Percentiles rank a stretch among this genome's conserved stretches.
These are phyloP conservation scores for Timandra comae DNA, from an alignment of 2,888 invertebrate genomes.

Conservation along the genomic window DNA sequence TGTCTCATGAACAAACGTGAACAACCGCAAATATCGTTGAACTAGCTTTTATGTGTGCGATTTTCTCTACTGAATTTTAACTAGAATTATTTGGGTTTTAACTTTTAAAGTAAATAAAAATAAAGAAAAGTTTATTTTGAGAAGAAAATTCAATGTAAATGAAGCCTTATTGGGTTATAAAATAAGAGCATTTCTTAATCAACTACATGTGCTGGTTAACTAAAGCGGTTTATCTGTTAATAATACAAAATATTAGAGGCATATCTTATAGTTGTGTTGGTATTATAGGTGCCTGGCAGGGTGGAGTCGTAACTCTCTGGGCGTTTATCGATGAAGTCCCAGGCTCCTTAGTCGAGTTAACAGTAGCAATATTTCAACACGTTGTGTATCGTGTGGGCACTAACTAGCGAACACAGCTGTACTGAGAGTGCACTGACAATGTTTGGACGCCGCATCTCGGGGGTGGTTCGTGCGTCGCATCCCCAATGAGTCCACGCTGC, in stretches of 20 bases:
- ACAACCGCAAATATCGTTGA: conserved; percentile 7
- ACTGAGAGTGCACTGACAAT: conserved; percentile 61
- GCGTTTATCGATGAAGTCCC: conserved; percentile 28
- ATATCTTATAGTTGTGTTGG: no score
- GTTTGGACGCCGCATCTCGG: conserved; percentile 53
- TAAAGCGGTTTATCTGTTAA: no score
- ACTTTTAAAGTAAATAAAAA: no score
- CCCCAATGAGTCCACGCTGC: conserved; percentile 48
- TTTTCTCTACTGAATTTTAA: conserved; percentile 4
- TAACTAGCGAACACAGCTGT: conserved; percentile 65
- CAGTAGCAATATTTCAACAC: conserved; percentile 51
- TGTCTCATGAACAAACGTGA: conserved; percentile 5
- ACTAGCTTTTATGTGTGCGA: conserved; percentile 4
- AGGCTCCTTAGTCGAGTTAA: conserved; percentile 29
- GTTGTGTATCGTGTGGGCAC: conserved; percentile 48
- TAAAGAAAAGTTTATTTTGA: no score
- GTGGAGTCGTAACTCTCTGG: conserved; percentile 17
- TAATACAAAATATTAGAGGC: no score
- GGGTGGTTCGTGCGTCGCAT: conserved; percentile 45
- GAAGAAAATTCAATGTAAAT: no score
- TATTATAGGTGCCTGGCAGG: no score
- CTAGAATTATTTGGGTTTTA: not conserved
- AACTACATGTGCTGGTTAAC: no score
- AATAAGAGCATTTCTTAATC: no score
- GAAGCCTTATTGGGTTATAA: no score